These are phyloP conservation scores for Syngnathus rostellatus DNA, from an alignment of 2,797 vertebrate genomes.

Conservation along the genomic window DNA sequence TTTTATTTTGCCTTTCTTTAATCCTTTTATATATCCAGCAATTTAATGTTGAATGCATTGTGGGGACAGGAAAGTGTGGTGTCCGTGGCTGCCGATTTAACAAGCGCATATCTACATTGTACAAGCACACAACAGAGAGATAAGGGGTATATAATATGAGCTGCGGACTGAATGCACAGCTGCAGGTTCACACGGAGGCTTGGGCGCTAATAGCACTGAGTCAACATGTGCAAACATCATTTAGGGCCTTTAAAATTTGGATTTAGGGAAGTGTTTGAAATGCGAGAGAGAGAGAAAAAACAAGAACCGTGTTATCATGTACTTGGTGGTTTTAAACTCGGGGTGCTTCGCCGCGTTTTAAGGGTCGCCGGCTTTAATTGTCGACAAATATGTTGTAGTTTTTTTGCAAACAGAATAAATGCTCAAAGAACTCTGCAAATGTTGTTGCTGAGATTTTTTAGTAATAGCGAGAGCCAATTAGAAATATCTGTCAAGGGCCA, in stretches of 20 bases:
- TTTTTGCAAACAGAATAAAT: background rate
- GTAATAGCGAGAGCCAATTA: background rate
- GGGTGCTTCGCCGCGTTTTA: background rate
- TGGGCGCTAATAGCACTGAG: background rate
- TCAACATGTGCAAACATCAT: constrained; percentile 5
- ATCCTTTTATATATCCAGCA: background rate
- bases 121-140: constrained; percentile 7
- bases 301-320: background rate
- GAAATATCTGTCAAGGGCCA: background rate
- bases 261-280: constrained; percentile 4
- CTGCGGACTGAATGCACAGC: constrained; percentile 6
- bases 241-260: background rate
- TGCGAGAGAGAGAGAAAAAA: background rate
- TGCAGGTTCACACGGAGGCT: constrained; percentile 2
- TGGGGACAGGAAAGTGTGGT: background rate
- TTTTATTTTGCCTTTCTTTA: background rate
- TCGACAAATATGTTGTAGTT: background rate
- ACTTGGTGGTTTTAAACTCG: background rate
- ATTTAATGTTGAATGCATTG: background rate
- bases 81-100: background rate
- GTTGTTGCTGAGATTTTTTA: too few species aligned
- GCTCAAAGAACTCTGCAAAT: too few species aligned
- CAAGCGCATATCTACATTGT: background rate
- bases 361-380: background rate
- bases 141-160: constrained; percentile 4